Percentiles rank a stretch among this genome's conserved stretches.
phyloP scores from a whole-genome alignment of 2,888 invertebrate species.

The Drosophila neotestacea region DNA sequence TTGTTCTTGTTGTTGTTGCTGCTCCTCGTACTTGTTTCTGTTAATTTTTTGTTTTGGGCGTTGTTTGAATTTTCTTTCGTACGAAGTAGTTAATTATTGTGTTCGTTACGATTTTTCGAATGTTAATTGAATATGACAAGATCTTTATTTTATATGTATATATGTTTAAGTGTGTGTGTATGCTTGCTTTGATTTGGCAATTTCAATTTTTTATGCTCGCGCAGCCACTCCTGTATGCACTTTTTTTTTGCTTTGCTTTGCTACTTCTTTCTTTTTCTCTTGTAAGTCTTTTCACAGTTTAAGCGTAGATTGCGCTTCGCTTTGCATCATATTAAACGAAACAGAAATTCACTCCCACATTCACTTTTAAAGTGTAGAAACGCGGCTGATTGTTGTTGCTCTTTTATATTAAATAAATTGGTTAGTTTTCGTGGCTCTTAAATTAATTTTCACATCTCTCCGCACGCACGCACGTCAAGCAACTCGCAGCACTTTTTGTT shows the following conservation, averaged over 20 bases:
- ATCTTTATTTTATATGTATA: constrained; percentile 36
- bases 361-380: constrained; percentile 22
- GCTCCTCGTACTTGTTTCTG: constrained; percentile 36
- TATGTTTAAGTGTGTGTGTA: constrained; percentile 13
- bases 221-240: constrained; percentile 73
- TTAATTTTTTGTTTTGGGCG: constrained; percentile 57
- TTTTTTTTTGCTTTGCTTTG: constrained; percentile 52
- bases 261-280: constrained; percentile 44
- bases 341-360: constrained; percentile 22
- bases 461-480: constrained; percentile 50
- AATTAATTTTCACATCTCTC: constrained; percentile 45
- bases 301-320: constrained; percentile 43
- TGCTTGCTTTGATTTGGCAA: constrained; percentile 53
- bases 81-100: constrained; percentile 41
- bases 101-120: constrained; percentile 42
- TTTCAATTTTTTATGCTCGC: constrained; percentile 51
- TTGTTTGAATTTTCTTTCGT: constrained; percentile 64
- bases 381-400: constrained; percentile 37
- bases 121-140: constrained; percentile 41
- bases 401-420: constrained; percentile 56
- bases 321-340: constrained; percentile 41
- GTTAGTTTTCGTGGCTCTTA: constrained; percentile 64
- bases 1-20: constrained; percentile 27
- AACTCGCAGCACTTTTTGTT: constrained; percentile 58
- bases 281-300: constrained; percentile 34